Evolutionary conservation across 2,888 invertebrate genomes (phyloP).

Genomic region (Agonum fuliginosum): DNA sequence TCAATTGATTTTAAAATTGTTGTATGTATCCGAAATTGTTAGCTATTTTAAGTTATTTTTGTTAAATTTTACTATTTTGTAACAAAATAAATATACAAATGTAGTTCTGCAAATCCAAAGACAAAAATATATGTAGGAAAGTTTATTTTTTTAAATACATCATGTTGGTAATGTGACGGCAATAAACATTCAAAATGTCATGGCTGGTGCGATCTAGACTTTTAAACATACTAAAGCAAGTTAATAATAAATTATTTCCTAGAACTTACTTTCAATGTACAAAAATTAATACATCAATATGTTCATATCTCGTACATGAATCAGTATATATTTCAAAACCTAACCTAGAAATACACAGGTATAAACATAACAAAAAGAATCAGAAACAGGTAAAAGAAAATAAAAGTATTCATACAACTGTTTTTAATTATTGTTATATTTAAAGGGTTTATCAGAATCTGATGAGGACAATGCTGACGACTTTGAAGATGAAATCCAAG

Average conservation of each 20-base stretch:
- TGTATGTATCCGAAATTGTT: neutral
- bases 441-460: slow-evolving; percentile 71
- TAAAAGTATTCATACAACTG: slow-evolving; percentile 1
- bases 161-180: neutral
- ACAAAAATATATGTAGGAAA: neutral
- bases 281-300: slow-evolving; percentile 6
- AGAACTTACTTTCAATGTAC: slow-evolving; percentile 20
- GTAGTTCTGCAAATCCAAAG: neutral
- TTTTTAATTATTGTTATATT: slow-evolving; percentile 1
- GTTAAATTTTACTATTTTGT: slow-evolving; percentile 47
- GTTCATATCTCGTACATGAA: neutral
- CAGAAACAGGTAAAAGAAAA: slow-evolving; percentile 51
- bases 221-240: slow-evolving; percentile 42
- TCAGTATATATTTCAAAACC: slow-evolving; percentile 6
- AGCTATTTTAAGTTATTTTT: slow-evolving; percentile 5
- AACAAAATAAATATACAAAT: slow-evolving; percentile 34
- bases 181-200: slow-evolving; percentile 31
- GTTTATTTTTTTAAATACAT: neutral
- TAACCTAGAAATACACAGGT: slow-evolving; percentile 48
- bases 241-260: slow-evolving; percentile 5
- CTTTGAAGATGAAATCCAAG: slow-evolving; percentile 72
- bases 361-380: slow-evolving; percentile 53
- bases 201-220: slow-evolving; percentile 9
- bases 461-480: slow-evolving; percentile 73
- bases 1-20: neutral